phyloP scores from a whole-genome alignment of 2,113 vertebrate species.

The Colius striatus region DNA sequence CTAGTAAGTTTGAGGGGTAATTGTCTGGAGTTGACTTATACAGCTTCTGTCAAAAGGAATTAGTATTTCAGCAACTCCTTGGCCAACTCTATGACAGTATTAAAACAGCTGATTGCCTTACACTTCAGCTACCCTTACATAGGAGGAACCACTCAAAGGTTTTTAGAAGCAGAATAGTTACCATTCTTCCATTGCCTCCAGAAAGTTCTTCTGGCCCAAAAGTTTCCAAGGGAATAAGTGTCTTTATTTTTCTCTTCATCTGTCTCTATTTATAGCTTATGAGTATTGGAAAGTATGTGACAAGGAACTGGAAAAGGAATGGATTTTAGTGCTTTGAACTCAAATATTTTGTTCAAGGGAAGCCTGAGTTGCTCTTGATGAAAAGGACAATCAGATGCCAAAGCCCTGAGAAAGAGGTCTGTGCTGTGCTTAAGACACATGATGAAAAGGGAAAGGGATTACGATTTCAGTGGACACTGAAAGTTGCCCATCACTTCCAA shows the following conservation, averaged over 20 bases:
- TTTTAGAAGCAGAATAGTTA: constrained; percentile 21
- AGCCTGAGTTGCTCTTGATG: neutral
- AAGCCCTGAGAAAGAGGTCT: neutral
- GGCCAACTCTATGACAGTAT: neutral
- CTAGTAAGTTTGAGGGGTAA: neutral
- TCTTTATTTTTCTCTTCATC: neutral
- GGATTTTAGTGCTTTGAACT: neutral
- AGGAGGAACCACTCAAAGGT: neutral
- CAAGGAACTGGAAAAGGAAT: neutral
- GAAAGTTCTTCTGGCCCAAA: neutral
- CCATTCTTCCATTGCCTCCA: neutral
- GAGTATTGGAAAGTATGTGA: neutral
- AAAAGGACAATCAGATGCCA: neutral
- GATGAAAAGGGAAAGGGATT: neutral
- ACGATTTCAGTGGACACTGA: neutral
- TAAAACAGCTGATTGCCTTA: constrained; percentile 34
- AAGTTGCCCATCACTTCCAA: neutral
- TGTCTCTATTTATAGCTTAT: neutral
- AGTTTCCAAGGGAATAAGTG: neutral
- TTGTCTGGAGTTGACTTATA: constrained; percentile 17
- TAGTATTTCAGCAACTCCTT: constrained; percentile 23
- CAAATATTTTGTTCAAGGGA: neutral
- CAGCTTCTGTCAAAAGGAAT: constrained; percentile 45
- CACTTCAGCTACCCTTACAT: neutral
- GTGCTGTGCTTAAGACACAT: neutral